These are phyloP conservation scores for Mastigias papua DNA, from an alignment of 30 jellyfish, hydroid and myxozoan genomes.

Conservation along the genomic window DNA sequence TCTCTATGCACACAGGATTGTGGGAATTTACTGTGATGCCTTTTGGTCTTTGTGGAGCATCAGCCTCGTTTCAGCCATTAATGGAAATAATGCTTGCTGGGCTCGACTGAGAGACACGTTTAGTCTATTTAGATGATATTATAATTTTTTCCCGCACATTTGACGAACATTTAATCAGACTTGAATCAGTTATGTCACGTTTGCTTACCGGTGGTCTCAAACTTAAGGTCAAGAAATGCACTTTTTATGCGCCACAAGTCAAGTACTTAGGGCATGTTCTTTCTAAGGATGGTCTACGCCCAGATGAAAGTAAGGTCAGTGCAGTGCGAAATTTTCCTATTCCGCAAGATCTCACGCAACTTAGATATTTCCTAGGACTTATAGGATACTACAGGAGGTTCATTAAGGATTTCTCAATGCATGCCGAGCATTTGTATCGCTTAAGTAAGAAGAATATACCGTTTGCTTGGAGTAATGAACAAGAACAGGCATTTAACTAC, in stretches of 20 bases:
- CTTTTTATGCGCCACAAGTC: conserved; percentile 44
- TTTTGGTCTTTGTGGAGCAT: conserved; percentile 87
- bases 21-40: conserved; percentile 74
- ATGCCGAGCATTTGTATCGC: conserved; percentile 42
- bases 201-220: conserved; percentile 30
- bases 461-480: conserved; percentile 37
- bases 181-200: conserved; percentile 37
- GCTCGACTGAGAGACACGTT: conserved; percentile 44
- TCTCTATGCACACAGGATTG: conserved; percentile 12
- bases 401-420: conserved; percentile 39
- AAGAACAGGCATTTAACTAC: conserved; percentile 40
- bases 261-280: conserved; percentile 65
- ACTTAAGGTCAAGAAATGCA: conserved; percentile 48
- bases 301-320: conserved; percentile 41
- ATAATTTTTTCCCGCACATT: conserved; percentile 48
- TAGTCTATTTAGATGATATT: conserved; percentile 58
- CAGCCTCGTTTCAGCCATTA: conserved; percentile 63
- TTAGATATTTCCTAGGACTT: no score
- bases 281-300: conserved; percentile 36
- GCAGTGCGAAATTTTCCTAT: no score
- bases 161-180: conserved; percentile 37
- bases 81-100: conserved; percentile 61
- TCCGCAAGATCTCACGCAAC: no score
- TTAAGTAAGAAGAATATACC: no score
- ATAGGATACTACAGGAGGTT: no score